Evolutionary conservation across 2,797 vertebrate species (phyloP).

Genomic region (Catamblyrhynchus diadema): DNA sequence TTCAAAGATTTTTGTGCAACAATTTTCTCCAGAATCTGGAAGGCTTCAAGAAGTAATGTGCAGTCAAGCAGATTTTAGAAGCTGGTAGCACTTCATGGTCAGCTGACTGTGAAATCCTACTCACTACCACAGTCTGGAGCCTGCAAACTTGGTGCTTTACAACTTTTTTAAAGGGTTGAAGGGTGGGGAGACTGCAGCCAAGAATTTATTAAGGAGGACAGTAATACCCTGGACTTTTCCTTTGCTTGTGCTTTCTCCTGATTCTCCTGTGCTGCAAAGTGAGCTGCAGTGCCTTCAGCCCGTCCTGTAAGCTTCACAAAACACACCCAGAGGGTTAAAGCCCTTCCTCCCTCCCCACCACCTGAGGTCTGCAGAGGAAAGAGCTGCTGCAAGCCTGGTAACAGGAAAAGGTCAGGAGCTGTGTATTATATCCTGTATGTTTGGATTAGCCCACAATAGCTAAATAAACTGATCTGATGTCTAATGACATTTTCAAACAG

Average conservation of each 20-base stretch:
- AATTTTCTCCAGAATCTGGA: not conserved
- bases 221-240: not conserved
- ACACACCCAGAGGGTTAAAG: not conserved
- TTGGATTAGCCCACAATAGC: slow-evolving; percentile 28
- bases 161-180: not conserved
- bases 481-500: slow-evolving; percentile 49
- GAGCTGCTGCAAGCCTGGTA: not conserved
- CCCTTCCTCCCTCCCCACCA: not conserved
- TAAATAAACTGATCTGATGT: slow-evolving; percentile 48
- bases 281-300: not conserved
- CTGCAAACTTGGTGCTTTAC: not conserved
- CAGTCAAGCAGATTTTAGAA: not conserved
- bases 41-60: not conserved
- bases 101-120: not conserved
- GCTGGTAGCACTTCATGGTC: not conserved
- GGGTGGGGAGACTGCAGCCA: not conserved
- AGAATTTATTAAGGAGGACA: not conserved
- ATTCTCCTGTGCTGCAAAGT: not conserved
- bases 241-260: not conserved
- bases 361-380: not conserved
- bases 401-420: slow-evolving; percentile 26
- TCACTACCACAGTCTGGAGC: not conserved
- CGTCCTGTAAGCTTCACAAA: not conserved
- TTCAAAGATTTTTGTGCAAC: not conserved
- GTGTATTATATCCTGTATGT: not conserved